These are phyloP conservation scores for Sclerurus mexicanus DNA, from an alignment of 2,113 vertebrate species.

Conservation along the genomic window DNA sequence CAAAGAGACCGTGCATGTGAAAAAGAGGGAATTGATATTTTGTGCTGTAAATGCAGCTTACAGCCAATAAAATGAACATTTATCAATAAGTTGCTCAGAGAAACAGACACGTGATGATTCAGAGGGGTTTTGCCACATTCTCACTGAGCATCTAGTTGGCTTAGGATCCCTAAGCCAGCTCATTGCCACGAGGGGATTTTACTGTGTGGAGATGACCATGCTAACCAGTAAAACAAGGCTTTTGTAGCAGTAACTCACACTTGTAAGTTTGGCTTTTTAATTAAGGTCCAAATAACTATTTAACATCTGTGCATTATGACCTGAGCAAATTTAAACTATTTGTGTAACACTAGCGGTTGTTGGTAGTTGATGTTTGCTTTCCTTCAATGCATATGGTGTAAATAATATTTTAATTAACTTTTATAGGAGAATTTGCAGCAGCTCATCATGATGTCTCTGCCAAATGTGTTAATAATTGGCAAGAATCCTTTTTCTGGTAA, in stretches of 20 bases:
- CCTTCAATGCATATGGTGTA: background rate
- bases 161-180: background rate
- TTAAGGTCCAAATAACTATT: background rate
- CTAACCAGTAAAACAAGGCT: background rate
- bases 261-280: background rate
- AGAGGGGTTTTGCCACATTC: background rate
- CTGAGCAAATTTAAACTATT: background rate
- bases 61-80: background rate
- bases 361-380: constrained; percentile 2
- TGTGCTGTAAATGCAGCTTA: background rate
- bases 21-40: background rate
- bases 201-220: background rate
- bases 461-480: constrained; percentile 92
- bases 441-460: constrained; percentile 96
- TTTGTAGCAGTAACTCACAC: background rate
- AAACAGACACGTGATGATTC: background rate
- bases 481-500: constrained; percentile 91
- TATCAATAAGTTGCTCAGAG: background rate
- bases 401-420: constrained; percentile 45
- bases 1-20: accelerated
- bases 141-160: background rate
- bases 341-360: background rate
- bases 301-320: background rate
- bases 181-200: background rate
- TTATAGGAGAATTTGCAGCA: constrained; percentile 93